Evolutionary conservation across 1,140 invertebrate genomes (phyloP), one percentile per base, ranked within the genome.

Genomic region (Caenorhabditis inopinata): DNA sequence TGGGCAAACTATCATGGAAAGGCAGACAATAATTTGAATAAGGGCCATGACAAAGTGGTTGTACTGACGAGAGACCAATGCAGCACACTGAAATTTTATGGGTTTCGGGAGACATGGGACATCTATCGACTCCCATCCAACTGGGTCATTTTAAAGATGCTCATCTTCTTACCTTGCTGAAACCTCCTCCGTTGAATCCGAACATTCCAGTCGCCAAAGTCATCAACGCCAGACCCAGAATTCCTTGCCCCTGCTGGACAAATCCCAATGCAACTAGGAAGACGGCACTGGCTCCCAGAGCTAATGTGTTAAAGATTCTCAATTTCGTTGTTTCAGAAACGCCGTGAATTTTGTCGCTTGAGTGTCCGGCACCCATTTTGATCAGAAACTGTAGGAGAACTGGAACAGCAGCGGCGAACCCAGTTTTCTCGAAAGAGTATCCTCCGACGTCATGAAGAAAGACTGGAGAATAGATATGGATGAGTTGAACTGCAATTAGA

Each of bases 271-370:
- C 75, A 9, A 82, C 42, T 12, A 87, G 46, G 78, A 83, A 87
- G 14, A 85, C 45, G 0, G 83, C 84, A 51, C 74, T 76, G 18
- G 84, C 85, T 46, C 87, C 85, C 27, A 88, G 85, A 12, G 86
- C 86, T 38, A 87, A 73, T 6, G 87, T 82, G 74, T 87, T 87
- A 79, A 85, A 87, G 2, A 83, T 23, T 29, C 86, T 82, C 16
- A 87, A 81, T 53, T 88, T 88, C 18, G 85, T 86, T 16, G 86
- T 87, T 77, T 87, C 87, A 18, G 83, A 80, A 18, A 87, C 73
- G 38, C 82, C 84, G 9, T 77, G 83, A 42, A 86, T 74, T 76
- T 58, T 75, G 47, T 83, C 81, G 27, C 76, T 84, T 12, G 85
- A 80, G 68, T 80, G 83, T 1, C 85, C 85, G 45, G 85, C 87